Conservation (phyloP, 2,113 vertebrate genomes). For the Lepus timidus region DNA sequence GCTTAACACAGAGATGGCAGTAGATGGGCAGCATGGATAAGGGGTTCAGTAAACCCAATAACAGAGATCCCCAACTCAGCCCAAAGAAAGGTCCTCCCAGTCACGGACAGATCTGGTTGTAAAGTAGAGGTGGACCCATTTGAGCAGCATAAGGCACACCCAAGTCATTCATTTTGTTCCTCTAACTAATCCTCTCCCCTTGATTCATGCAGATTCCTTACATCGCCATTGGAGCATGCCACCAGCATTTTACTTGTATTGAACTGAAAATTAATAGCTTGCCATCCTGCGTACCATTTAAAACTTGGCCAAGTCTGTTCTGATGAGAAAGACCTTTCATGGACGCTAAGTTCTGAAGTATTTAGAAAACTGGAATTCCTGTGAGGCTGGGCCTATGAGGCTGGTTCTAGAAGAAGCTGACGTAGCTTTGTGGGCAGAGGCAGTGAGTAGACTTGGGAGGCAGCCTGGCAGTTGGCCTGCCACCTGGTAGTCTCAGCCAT, state of each 20-base stretch:
- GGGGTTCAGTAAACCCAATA: background rate
- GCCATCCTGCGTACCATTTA: background rate
- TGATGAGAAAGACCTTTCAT: background rate
- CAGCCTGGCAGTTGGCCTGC: slow-evolving; percentile 20
- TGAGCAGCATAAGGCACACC: background rate
- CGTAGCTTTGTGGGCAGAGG: background rate
- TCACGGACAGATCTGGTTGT: background rate
- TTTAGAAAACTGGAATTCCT: background rate
- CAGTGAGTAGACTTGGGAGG: background rate
- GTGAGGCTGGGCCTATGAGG: background rate
- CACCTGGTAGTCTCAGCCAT: background rate
- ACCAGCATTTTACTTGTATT: background rate
- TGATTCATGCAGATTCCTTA: background rate
- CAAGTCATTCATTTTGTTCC: background rate
- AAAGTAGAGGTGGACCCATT: rapidly evolving
- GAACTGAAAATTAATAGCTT: background rate
- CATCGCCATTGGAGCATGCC: background rate
- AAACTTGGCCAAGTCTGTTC: background rate
- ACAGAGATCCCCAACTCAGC: background rate
- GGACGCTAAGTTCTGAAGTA: background rate
- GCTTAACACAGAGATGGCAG: background rate
- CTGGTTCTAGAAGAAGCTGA: background rate
- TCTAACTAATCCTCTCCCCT: background rate
- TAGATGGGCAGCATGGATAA: rapidly evolving
- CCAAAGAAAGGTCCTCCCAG: background rate